Evolutionary conservation across 2,113 vertebrate species (phyloP), one percentile per base, ranked within the genome.

Genomic region (Amphiprion percula): DNA sequence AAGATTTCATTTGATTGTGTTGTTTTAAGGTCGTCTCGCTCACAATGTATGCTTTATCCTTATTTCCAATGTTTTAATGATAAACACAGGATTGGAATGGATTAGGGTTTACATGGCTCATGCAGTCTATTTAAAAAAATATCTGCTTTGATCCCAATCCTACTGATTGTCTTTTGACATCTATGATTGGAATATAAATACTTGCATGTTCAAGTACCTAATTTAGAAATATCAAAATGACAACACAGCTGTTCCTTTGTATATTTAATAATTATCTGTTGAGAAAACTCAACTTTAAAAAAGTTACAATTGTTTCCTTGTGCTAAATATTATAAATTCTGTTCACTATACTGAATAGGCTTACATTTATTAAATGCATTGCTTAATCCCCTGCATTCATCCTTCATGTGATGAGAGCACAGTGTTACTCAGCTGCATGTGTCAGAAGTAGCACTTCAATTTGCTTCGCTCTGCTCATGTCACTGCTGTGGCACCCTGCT

Each of bases 401-500:
- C 37, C 39, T 83, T 73, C 21, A 39, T 55, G 50, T 62, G 39
- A 66, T 56, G 39, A 77, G 65, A 49, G 52, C 37, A 59, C 41
- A 21, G 49, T n/a, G 73, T 50, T 56, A 47, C 68, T 75, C 63
- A 74, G 16, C 76, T 50, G 39, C 24, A 44, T 2, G n/a, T 56
- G 73, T 82, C 8, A 59, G 55, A 74, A 46, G 60, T 23, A 62
- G 54, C 50, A 17, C 44, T 74, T 68, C 47, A 54, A 11, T 85
- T 76, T 58, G 58, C 74, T 68, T 21, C 3, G 21, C 64, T 77
- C 10, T 7, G 68, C 68, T 77, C 50, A 4, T 72, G 62, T 74
- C 76, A 59, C 68, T 33, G 12, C 39, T 54, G 21, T 23, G 19
- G 66, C 68, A 61, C 30, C 66, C 44, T 33, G 59, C 71, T 68